Conservation (phyloP, 2,113 vertebrate species). For the Phainopepla nitens region DNA sequence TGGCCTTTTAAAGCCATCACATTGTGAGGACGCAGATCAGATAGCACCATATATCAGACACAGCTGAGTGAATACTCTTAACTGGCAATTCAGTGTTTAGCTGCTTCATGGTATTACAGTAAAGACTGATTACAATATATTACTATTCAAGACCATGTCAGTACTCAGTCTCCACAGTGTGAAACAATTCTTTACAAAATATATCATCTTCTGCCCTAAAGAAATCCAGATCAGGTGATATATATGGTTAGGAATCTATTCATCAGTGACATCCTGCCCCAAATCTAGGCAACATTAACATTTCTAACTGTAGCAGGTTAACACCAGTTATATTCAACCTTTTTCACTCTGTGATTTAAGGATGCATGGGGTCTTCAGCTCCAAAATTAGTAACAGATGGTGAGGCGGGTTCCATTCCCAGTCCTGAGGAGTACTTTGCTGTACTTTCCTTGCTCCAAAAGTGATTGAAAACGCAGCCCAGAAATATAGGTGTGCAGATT, state of each 20-base stretch:
- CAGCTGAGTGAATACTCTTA: not conserved
- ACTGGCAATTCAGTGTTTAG: not conserved
- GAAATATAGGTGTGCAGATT: slow-evolving; percentile 53
- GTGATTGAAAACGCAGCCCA: slow-evolving; percentile 49
- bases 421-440: slow-evolving; percentile 59
- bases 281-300: not conserved
- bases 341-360: slow-evolving; percentile 62
- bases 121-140: slow-evolving; percentile 42
- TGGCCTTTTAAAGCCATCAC: not conserved
- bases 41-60: not conserved
- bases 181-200: slow-evolving; percentile 14
- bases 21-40: not conserved
- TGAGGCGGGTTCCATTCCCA: slow-evolving; percentile 58
- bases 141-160: slow-evolving; percentile 42
- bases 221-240: not conserved
- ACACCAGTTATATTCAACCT: slow-evolving; percentile 34
- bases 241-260: not conserved
- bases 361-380: slow-evolving; percentile 55
- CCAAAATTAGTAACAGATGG: slow-evolving; percentile 72
- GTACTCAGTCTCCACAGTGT: not conserved
- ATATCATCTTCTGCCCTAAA: not conserved
- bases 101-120: not conserved
- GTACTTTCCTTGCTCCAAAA: slow-evolving; percentile 39
- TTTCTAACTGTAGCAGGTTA: slow-evolving; percentile 32
- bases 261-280: not conserved